Conservation (phyloP, 1,140 invertebrate species). For the Holcopasites calliopsidis region DNA sequence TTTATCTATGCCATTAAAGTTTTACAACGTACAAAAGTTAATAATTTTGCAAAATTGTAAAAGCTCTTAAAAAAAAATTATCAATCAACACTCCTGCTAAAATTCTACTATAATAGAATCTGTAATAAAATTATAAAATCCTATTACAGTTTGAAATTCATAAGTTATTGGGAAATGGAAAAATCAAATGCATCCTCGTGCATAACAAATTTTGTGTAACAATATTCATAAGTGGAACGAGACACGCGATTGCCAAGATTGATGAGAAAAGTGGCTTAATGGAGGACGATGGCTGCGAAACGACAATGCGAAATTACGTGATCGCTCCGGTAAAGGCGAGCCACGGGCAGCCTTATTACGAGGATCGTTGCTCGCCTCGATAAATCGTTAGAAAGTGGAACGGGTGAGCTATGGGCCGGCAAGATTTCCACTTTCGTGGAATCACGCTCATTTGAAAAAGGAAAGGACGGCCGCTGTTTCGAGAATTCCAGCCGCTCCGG, state of each 20-base stretch:
- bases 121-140: too few relatives aligned
- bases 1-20: too few relatives aligned
- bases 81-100: too few relatives aligned
- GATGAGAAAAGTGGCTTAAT: conserved; percentile 29
- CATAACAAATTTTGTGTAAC: background rate
- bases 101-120: too few relatives aligned
- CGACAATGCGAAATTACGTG: conserved; percentile 39
- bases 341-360: conserved; percentile 38
- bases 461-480: conserved; percentile 32
- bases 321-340: conserved; percentile 42
- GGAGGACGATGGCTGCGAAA: conserved; percentile 17
- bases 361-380: conserved; percentile 33
- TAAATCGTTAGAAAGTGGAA: conserved; percentile 65
- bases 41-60: too few relatives aligned
- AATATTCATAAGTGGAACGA: background rate
- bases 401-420: conserved; percentile 29
- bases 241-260: conserved; percentile 32
- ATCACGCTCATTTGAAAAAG: conserved; percentile 42
- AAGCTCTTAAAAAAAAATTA: too few relatives aligned
- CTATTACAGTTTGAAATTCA: too few relatives aligned
- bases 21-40: too few relatives aligned
- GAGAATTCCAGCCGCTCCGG: conserved; percentile 34
- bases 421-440: conserved; percentile 54
- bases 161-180: too few relatives aligned
- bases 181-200: too few relatives aligned